Evolutionary conservation across 2,797 vertebrate species (phyloP), one percentile per base, ranked within the genome.

Genomic region (Paedocypris micromegethes): DNA sequence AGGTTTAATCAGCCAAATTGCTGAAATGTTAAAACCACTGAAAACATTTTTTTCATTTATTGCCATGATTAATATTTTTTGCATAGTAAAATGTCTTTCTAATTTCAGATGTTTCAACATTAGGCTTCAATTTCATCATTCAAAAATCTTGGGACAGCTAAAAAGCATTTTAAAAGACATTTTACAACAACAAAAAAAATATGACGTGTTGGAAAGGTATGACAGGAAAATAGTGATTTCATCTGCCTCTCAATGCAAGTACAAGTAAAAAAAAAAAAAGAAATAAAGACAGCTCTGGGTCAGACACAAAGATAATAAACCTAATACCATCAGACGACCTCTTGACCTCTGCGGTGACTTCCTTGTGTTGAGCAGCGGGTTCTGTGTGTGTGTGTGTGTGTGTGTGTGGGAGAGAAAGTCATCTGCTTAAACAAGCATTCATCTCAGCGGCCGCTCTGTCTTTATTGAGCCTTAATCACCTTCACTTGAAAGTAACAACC

Each of bases 331-430:
- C 58, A 55, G 59, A 62, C 50, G 52, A 58, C 62, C 67, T 70
- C 46, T 46, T 48, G 67, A 62, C 67, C 58, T 63, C 58, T 62
- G 9, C 45, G 39, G 7, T 59, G 58, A 62, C 67, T 56, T 46
- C 52, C 67, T 63, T 4, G 42, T 55, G 58, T 56, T 63, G 23
- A 44, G 52, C 58, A 9, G 41, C 59, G 23, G 23, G 23, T 23
- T 23, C 23, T 23, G 23, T 70, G 58, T 49, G 58, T 55, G 40
- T 44, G 67, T 40, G 51, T 69, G 51, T 47, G 67, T 69, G 67
- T 69, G 46, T 55, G 51, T 61, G 67, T 56, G 67, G 72, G 76
- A 75, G 2, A 62, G 70, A 75, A 72, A 77, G 62, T 40, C 71
- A 77, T 73, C 78, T 66, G 42, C 42, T 57, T 39, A 56, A 66